Percentiles rank a stretch among this genome's conserved stretches.
These are phyloP conservation scores for Tamandua tetradactyla DNA, from an alignment of 2,797 vertebrate genomes.

Conservation along the genomic window DNA sequence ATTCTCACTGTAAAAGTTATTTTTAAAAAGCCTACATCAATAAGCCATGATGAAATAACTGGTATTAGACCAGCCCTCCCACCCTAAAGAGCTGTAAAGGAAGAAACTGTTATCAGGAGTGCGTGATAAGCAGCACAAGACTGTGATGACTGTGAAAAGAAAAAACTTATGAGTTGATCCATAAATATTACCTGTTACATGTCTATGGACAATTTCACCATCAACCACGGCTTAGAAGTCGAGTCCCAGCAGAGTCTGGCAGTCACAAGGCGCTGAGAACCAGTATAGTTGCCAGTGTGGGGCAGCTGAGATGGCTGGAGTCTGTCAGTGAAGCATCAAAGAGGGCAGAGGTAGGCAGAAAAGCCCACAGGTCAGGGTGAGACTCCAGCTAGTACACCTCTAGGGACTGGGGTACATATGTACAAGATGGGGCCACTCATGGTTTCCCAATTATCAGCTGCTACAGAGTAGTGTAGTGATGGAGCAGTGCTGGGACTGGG, in stretches of 20 bases:
- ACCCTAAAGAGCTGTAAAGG: not conserved
- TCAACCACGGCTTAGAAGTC: not conserved
- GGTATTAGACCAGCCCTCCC: not conserved
- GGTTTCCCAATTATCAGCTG: not conserved
- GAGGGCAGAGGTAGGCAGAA: too few species aligned
- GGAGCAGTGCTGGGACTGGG: not conserved
- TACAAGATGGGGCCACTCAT: not conserved
- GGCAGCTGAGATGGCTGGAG: not conserved
- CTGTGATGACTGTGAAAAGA: not conserved
- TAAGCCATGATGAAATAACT: not conserved
- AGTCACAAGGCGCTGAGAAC: not conserved
- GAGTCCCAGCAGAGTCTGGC: not conserved
- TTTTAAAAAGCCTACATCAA: not conserved
- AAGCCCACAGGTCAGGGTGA: fast-evolving
- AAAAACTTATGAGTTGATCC: not conserved
- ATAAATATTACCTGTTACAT: not conserved
- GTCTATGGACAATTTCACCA: not conserved
- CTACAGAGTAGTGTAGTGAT: not conserved
- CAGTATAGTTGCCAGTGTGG: too few species aligned
- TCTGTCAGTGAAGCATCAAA: not conserved
- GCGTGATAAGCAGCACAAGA: not conserved
- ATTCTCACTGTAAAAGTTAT: not conserved
- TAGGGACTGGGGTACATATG: fast-evolving
- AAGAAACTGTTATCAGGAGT: not conserved
- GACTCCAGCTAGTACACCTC: too few species aligned